Evolutionary conservation across 1,140 invertebrate genomes (phyloP), one percentile per base, ranked within the genome.

Genomic region (Globodera rostochiensis): DNA sequence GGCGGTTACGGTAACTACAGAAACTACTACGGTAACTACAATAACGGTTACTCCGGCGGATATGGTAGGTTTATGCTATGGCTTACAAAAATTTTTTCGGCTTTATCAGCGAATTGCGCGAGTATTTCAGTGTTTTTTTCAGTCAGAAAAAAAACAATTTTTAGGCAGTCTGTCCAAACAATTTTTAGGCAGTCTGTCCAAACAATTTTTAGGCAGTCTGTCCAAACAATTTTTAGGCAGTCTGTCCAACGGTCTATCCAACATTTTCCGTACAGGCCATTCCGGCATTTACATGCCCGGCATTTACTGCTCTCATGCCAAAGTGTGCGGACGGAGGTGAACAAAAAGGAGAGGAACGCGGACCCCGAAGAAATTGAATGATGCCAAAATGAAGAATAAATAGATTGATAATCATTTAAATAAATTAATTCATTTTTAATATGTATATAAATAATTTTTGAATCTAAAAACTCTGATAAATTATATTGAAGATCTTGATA

Each of bases 221-320:
- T 36, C 36, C 36, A 49, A 45, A 25, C 25, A 25, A 25, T 25
- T 25, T 25, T 25, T 25, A 25, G 25, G 25, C 25, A 25, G 64
- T 25, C 25, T 25, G 25, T 36, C 36, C 36, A 49, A 45, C 25
- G 77, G 77, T 53, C 64, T 69, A 64, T 50, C 50, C 64, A 50
- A 64, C 25, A 36, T 71, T 36, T 71, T 45, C 25, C 53, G 77
- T 53, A 78, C 25, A 64, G 64, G 77, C 60, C 46, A 50, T 19
- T 70, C 66, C 49, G 77, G 70, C 11, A 36, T 19, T 19, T 36
- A 71, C 70, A 21, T 78, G 21, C 77, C 77, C 50, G 77, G 77
- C 4, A 15, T 78, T 6, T 78, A 78, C 19, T 78, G 77, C 36
- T 64, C 77, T 6, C 77, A 78, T 69, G 77, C 77, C 11, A 78